Conservation (phyloP, 2,797 vertebrate genomes). For the Heliangelus exortis region DNA sequence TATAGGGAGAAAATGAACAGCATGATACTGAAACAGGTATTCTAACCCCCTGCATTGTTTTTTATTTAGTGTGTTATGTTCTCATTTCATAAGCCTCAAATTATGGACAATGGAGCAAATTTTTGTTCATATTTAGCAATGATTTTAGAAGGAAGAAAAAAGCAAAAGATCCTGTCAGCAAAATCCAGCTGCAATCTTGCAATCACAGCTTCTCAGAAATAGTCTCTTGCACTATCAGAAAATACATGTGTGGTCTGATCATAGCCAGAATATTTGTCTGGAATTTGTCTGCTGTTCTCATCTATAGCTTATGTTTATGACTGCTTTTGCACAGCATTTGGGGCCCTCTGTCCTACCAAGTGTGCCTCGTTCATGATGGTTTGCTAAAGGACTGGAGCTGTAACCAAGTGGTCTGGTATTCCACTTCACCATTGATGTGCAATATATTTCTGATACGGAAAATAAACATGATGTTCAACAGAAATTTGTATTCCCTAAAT, state of each 20-base stretch:
- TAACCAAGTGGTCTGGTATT: neutral
- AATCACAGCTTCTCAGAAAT: conserved; percentile 36
- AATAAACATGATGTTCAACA: conserved; percentile 52
- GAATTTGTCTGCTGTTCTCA: conserved; percentile 34
- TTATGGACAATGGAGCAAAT: neutral
- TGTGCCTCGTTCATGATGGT: conserved; percentile 7
- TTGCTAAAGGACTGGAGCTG: conserved; percentile 32
- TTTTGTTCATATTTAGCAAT: conserved; percentile 44
- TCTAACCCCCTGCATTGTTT: neutral
- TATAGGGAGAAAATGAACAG: neutral
- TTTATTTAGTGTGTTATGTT: neutral
- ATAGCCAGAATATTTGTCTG: conserved; percentile 52
- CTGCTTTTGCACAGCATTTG: neutral
- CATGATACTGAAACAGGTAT: accelerated
- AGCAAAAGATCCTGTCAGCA: conserved; percentile 16
- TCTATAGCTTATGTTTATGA: conserved; percentile 62
- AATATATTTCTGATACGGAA: conserved; percentile 38
- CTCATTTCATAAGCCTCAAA: neutral
- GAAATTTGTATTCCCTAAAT: conserved; percentile 21
- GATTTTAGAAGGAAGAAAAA: neutral
- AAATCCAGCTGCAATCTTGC: conserved; percentile 47
- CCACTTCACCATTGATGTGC: neutral
- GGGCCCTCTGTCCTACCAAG: conserved; percentile 9
- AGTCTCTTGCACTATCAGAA: neutral
- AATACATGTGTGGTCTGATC: conserved; percentile 28